Base-by-base conservation (phyloP, 2,888 invertebrate species). In the Brassicogethes aeneus region DNA sequence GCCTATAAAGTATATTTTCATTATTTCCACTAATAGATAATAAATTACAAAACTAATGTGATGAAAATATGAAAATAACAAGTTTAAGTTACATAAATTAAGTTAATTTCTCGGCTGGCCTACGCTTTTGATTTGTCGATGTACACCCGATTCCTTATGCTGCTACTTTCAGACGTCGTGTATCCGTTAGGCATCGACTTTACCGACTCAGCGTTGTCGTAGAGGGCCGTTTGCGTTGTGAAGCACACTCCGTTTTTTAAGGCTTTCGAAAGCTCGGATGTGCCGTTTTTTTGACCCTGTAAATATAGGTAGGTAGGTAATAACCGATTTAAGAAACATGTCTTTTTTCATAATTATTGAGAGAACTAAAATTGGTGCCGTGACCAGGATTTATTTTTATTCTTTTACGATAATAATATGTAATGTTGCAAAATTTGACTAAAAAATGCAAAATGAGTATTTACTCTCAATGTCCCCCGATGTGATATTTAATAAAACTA, bases 131-230 rank as follows among this genome's bases (percentile, higher is more conserved):
- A 7, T 10, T 44, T 69, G 45, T 71, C 68, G 42, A 73, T 69
- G 50, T 70, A 73, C 12, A 70, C 73, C 15, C 74, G 62, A 44
- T 73, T 74, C 47, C 73, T 65, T 10, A 74, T 51, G 16, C 59
- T 63, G 44, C 66, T 67, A 3, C 50, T 54, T n/a, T 59, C 55
- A 12, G 58, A 54, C 5, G 72, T 66, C 34, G 72, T 73, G 56
- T 74, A 74, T 15, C 73, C 71, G 10, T 71, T 73, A 2, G 65
- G 60, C 59, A 73, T 70, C 47, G 50, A 50, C 61, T 70, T 62
- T 55, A 70, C 46, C 58, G 62, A 51, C 53, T 63, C 37, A 53
- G 66, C 54, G 60, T 72, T 49, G 59, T 69, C 56, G 52, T 65
- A 59, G 36, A 66, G 47, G 40, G 66, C 54, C 34, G 61, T 56